phyloP scores from a whole-genome alignment of 1,140 invertebrate species.

The Geopemphigus sp. region DNA sequence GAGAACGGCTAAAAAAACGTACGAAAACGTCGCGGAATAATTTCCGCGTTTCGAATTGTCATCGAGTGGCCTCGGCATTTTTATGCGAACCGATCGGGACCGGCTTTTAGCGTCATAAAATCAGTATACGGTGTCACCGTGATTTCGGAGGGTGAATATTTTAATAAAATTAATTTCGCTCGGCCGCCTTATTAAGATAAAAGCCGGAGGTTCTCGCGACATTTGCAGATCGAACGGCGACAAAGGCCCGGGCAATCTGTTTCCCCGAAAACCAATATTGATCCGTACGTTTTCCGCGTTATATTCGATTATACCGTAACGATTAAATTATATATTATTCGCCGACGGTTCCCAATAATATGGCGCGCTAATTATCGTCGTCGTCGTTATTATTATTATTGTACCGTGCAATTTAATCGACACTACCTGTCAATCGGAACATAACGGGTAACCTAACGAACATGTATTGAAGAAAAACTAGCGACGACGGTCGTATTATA shows the following conservation, averaged over 20 bases:
- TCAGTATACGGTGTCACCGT: background rate
- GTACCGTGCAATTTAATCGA: too few relatives aligned
- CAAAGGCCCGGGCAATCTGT: background rate
- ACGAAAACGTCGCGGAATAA: background rate
- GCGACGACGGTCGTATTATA: too few relatives aligned
- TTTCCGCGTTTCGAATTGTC: background rate
- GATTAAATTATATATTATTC: too few relatives aligned
- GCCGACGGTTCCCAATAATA: too few relatives aligned
- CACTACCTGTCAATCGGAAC: too few relatives aligned
- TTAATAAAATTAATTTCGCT: background rate
- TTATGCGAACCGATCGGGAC: background rate
- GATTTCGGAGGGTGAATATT: background rate
- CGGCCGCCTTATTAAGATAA: background rate
- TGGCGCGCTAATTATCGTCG: too few relatives aligned
- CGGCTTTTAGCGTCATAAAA: background rate
- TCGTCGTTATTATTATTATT: too few relatives aligned
- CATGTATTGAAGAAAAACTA: too few relatives aligned
- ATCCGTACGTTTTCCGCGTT: background rate
- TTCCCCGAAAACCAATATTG: background rate
- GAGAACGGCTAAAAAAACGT: too few relatives aligned
- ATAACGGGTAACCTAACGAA: too few relatives aligned
- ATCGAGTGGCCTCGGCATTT: background rate
- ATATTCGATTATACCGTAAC: too few relatives aligned
- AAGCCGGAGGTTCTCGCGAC: background rate
- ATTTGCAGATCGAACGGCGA: background rate